Conservation (phyloP, 2,888 invertebrate genomes). For the Rotaria sp. region DNA sequence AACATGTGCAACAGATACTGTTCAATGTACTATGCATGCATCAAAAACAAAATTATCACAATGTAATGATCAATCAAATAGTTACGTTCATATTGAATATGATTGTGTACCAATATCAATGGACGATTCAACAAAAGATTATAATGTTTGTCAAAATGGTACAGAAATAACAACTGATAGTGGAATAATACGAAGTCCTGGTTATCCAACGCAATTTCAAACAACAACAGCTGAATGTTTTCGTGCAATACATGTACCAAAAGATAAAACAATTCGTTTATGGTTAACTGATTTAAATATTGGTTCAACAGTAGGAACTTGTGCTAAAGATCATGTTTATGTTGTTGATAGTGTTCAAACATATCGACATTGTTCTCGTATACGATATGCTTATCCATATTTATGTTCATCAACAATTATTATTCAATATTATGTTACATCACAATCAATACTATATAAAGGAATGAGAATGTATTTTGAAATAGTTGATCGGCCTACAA, state of each 20-base stretch:
- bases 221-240: not conserved
- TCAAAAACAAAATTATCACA: not conserved
- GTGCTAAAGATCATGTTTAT: not conserved
- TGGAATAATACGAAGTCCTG: not conserved
- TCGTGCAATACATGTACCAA: not conserved
- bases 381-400: not conserved
- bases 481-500: not conserved
- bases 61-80: not conserved
- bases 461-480: not conserved
- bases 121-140: not conserved
- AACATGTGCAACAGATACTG: not conserved
- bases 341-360: constrained; percentile 3
- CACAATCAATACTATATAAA: not conserved
- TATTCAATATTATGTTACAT: not conserved
- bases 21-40: not conserved
- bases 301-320: not conserved
- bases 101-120: not conserved
- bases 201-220: constrained; percentile 22
- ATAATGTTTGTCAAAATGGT: constrained; percentile 26
- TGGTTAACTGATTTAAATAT: constrained; percentile 4
- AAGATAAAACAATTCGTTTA: not conserved
- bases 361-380: not conserved
- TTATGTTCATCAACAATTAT: not conserved
- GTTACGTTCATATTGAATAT: not conserved
- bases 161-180: not conserved